Evolutionary conservation across 1,140 invertebrate species (phyloP).

Genomic region (Bombus ignitus): DNA sequence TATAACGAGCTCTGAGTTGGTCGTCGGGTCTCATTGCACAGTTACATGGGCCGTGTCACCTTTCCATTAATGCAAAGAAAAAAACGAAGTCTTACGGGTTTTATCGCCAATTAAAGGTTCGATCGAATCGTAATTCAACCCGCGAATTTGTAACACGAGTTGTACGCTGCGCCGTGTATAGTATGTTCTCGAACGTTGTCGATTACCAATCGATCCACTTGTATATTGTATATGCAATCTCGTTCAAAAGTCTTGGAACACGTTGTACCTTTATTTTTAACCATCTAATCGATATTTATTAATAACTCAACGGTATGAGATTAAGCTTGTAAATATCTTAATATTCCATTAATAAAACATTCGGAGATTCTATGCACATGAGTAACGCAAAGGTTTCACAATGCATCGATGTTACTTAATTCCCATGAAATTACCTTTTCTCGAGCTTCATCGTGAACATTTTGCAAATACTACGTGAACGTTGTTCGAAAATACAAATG

Average conservation of each 20-base stretch:
- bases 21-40: not conserved
- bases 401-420: not conserved
- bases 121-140: slow-evolving; percentile 6
- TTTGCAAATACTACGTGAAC: slow-evolving; percentile 2
- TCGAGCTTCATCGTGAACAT: not conserved
- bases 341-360: not conserved
- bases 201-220: slow-evolving; percentile 6
- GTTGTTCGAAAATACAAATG: slow-evolving; percentile 7
- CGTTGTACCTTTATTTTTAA: no score
- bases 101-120: slow-evolving; percentile 15
- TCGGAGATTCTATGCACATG: not conserved
- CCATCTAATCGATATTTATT: no score
- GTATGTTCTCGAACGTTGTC: not conserved
- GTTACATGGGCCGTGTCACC: not conserved
- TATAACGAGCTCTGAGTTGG: no score
- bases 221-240: not conserved
- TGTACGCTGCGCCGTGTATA: not conserved
- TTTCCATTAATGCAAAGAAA: not conserved
- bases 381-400: not conserved
- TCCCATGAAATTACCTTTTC: not conserved
- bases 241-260: no score
- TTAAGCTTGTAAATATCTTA: no score
- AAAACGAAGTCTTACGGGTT: slow-evolving; percentile 16
- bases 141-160: slow-evolving; percentile 23
- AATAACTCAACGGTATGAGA: no score